phyloP scores from a whole-genome alignment of 2,113 vertebrate genomes.

The Eulacestoma nigropectus region DNA sequence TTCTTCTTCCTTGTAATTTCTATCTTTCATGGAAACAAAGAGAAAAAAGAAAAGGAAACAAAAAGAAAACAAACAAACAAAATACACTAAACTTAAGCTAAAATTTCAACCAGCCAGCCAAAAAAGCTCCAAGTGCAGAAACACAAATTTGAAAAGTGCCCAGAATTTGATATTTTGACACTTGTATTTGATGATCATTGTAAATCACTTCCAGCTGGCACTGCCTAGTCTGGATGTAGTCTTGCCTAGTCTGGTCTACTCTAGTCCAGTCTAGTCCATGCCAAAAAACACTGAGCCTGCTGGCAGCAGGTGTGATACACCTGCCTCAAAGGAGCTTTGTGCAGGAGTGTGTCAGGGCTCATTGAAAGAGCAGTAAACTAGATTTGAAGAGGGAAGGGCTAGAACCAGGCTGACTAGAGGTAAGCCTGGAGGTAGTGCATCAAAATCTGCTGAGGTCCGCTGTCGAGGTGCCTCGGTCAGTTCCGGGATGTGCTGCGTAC shows the following conservation, averaged over 20 bases:
- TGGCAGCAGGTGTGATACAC: too few relatives aligned
- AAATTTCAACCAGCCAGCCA: rapidly evolving
- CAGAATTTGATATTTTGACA: not conserved
- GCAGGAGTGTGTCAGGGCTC: not conserved
- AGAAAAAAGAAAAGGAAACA: too few relatives aligned
- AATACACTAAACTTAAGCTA: not conserved
- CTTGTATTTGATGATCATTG: not conserved
- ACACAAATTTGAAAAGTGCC: not conserved
- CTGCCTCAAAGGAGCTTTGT: not conserved
- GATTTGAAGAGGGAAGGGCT: not conserved
- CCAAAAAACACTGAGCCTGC: not conserved
- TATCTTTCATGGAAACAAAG: not conserved
- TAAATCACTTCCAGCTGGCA: not conserved
- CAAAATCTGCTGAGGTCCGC: too few relatives aligned
- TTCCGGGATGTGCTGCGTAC: not conserved
- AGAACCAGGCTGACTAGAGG: too few relatives aligned
- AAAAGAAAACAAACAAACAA: not conserved
- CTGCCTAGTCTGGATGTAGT: not conserved
- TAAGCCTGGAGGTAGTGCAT: not conserved
- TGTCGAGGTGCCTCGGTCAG: not conserved
- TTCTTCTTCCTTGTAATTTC: not conserved
- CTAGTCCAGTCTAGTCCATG: not conserved
- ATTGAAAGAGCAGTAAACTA: not conserved
- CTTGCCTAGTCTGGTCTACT: not conserved
- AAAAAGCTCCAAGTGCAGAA: rapidly evolving